These are phyloP conservation scores for Falco naumanni DNA, from an alignment of 2,797 vertebrate genomes.

Conservation along the genomic window DNA sequence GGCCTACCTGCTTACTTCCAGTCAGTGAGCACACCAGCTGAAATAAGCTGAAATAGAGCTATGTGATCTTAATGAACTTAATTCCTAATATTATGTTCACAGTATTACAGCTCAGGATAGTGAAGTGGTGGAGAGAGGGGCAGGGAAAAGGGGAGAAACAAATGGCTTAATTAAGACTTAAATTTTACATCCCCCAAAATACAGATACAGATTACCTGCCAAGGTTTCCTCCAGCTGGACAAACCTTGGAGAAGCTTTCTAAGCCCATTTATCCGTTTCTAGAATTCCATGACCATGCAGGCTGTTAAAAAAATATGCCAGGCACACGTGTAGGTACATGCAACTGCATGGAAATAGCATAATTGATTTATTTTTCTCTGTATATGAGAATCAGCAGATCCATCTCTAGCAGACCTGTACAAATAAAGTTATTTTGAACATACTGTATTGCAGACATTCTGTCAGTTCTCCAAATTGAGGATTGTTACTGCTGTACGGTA, in stretches of 20 bases:
- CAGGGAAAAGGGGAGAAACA: background rate
- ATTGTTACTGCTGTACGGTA: background rate
- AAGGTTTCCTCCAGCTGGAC: background rate
- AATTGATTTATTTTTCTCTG: background rate
- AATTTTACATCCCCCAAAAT: background rate
- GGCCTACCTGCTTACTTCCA: background rate
- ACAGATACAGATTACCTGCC: background rate
- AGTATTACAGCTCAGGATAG: background rate
- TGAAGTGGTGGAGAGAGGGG: background rate
- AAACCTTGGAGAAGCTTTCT: background rate
- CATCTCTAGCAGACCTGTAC: slow-evolving; percentile 3
- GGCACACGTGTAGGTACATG: background rate
- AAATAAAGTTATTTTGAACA: slow-evolving; percentile 27
- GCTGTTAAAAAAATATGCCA: background rate
- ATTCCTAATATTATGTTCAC: background rate
- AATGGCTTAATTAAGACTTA: background rate
- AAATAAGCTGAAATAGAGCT: background rate
- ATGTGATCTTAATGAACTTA: background rate
- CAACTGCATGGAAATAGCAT: background rate
- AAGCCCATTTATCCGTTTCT: background rate
- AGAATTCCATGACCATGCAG: background rate
- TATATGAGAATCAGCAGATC: background rate
- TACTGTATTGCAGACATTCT: slow-evolving; percentile 28
- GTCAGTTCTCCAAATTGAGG: slow-evolving; percentile 27
- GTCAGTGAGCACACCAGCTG: background rate